Evolutionary conservation across 1,140 invertebrate genomes (phyloP).

Genomic region (Colletes gigas): DNA sequence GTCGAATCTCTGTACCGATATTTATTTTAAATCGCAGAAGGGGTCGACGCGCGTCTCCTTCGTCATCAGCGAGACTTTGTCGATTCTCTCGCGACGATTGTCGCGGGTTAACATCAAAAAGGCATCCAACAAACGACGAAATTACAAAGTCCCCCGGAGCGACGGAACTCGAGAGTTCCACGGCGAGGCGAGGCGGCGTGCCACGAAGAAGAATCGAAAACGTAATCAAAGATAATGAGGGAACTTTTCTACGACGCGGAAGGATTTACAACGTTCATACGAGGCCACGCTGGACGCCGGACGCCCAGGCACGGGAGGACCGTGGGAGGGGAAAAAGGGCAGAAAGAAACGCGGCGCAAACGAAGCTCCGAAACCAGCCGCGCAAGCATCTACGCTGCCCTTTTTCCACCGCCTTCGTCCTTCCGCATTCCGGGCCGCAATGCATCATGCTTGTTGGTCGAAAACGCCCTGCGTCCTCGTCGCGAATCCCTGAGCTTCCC

Average conservation of each 20-base stretch:
- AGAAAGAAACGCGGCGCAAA: neutral
- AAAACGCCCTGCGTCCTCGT: neutral
- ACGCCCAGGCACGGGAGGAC: neutral
- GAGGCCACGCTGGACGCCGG: conserved; percentile 4
- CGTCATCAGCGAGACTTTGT: no score
- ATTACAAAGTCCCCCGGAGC: conserved; percentile 14
- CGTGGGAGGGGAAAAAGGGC: neutral
- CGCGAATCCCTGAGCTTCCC: no score
- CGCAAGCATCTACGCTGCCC: conserved; percentile 3
- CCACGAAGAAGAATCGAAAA: conserved; percentile 39
- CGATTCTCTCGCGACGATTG: no score
- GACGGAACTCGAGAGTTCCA: neutral
- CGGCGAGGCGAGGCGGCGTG: neutral
- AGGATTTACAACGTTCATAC: conserved; percentile 28
- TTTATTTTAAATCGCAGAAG: no score
- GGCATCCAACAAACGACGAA: conserved; percentile 4
- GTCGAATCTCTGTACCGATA: no score
- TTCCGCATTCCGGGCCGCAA: conserved; percentile 23
- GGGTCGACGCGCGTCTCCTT: no score
- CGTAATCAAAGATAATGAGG: conserved; percentile 51
- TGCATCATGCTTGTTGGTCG: conserved; percentile 20
- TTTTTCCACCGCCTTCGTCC: neutral
- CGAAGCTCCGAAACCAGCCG: neutral
- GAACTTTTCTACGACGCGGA: conserved; percentile 32
- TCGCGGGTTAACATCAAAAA: neutral